A percentile compares a stretch with the other conserved stretches of the same genome.
Evolutionary conservation across 2,888 invertebrate species (phyloP).

Genomic region (Unio pictorum): DNA sequence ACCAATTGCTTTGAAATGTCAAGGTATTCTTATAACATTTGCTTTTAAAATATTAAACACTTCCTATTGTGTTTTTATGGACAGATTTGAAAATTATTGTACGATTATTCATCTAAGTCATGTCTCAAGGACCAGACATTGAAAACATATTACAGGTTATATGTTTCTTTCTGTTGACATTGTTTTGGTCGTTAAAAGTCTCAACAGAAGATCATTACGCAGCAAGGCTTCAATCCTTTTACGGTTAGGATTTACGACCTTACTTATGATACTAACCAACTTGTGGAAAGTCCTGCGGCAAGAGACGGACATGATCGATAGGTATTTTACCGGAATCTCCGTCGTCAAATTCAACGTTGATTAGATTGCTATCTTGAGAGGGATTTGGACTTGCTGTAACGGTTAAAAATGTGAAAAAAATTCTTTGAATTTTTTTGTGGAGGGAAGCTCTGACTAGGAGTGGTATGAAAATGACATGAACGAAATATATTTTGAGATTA

Average conservation of each 20-base stretch:
- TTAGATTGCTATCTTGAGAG: slow-evolving; percentile 42
- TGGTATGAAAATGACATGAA: neutral
- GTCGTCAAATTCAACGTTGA: slow-evolving; percentile 95
- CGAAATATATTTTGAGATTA: neutral
- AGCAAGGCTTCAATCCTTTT: too few relatives aligned
- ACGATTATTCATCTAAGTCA: neutral
- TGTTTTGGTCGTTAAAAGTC: too few relatives aligned
- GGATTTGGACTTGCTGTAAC: slow-evolving; percentile 79
- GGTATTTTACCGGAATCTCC: slow-evolving; percentile 94
- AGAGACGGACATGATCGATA: slow-evolving; percentile 88
- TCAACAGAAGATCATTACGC: too few relatives aligned
- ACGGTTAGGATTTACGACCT: neutral
- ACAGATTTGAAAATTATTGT: slow-evolving; percentile 1
- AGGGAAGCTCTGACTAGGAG: neutral
- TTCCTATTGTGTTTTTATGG: neutral
- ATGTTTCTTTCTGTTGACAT: too few relatives aligned
- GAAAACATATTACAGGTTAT: neutral
- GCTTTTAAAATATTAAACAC: neutral
- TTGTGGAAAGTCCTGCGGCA: slow-evolving; percentile 92
- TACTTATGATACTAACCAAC: slow-evolving; percentile 79
- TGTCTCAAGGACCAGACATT: neutral
- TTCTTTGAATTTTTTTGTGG: neutral
- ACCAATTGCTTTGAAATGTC: too few relatives aligned
- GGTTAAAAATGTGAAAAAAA: neutral
- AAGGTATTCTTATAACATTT: too few relatives aligned